These are phyloP conservation scores for Drosophila ogumai DNA, from an alignment of 1,140 invertebrate genomes.

Conservation along the genomic window DNA sequence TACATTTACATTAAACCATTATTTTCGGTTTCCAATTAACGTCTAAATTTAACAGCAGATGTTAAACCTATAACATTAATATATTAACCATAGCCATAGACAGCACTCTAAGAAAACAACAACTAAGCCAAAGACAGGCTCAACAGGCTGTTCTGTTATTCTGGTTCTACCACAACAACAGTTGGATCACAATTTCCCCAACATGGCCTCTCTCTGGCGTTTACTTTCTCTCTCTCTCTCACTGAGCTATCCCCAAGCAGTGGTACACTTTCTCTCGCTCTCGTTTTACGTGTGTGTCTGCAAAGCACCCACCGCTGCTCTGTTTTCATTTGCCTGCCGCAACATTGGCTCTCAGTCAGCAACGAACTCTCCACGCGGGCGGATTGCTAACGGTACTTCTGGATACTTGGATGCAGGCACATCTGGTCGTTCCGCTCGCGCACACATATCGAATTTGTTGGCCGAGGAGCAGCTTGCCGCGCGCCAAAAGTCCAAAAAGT, in stretches of 20 bases:
- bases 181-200: slow-evolving; percentile 60
- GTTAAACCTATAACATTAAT: not conserved
- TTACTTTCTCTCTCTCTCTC: too few species aligned
- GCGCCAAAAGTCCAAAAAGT: slow-evolving; percentile 59
- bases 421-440: slow-evolving; percentile 12
- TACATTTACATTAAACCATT: not conserved
- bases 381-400: slow-evolving; percentile 38
- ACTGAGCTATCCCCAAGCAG: too few species aligned
- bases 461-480: slow-evolving; percentile 17
- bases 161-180: slow-evolving; percentile 23
- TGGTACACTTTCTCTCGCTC: slow-evolving; percentile 9
- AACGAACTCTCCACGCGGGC: slow-evolving; percentile 71
- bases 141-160: slow-evolving; percentile 75
- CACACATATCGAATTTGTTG: slow-evolving; percentile 26
- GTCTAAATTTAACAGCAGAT: not conserved
- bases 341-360: slow-evolving; percentile 70
- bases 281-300: not conserved
- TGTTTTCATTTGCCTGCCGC: slow-evolving; percentile 62
- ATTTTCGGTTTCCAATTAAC: not conserved
- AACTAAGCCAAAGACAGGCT: slow-evolving; percentile 31
- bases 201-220: slow-evolving; percentile 19
- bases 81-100: not conserved
- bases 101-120: not conserved
- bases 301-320: slow-evolving; percentile 1
- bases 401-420: not conserved